Evolutionary conservation across 2,888 invertebrate genomes (phyloP).

Genomic region (Tetrapedia diversipes): DNA sequence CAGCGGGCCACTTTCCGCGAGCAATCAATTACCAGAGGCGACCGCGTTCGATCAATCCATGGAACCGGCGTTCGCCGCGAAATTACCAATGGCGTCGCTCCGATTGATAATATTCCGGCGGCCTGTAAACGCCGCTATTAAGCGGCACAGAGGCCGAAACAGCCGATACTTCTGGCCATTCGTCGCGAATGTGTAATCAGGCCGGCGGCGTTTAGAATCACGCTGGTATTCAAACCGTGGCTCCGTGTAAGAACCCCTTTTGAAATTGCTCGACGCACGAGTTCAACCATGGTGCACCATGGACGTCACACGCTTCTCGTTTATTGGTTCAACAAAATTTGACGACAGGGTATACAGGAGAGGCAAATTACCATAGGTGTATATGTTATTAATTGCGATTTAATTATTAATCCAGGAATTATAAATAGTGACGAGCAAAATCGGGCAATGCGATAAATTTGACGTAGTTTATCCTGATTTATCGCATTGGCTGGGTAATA

Average conservation of each 20-base stretch:
- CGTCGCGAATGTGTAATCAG: constrained; percentile 31
- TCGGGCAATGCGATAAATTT: too few species aligned
- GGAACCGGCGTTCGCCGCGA: constrained; percentile 9
- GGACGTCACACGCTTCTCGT: too few species aligned
- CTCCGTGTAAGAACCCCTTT: constrained; percentile 7
- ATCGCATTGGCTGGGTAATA: too few species aligned
- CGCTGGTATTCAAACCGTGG: constrained; percentile 9
- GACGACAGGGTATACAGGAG: too few species aligned
- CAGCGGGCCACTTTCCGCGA: neutral
- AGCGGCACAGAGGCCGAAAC: neutral
- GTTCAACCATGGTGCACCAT: too few species aligned
- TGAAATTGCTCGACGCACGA: neutral
- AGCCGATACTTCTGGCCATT: constrained; percentile 26
- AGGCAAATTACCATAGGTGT: too few species aligned
- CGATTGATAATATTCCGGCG: constrained; percentile 33
- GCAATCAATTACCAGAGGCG: constrained; percentile 8
- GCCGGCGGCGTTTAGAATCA: constrained; percentile 13
- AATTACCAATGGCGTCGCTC: constrained; percentile 5
- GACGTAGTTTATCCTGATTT: too few species aligned
- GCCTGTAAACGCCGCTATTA: constrained; percentile 15
- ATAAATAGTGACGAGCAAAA: too few species aligned
- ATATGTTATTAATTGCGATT: too few species aligned
- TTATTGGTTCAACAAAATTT: too few species aligned
- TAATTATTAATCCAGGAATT: too few species aligned
- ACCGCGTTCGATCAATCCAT: constrained; percentile 22